Evolutionary conservation across 35 echinoderm and acorn worm genomes (phyloP).

Genomic region (Strongylocentrotus purpuratus): DNA sequence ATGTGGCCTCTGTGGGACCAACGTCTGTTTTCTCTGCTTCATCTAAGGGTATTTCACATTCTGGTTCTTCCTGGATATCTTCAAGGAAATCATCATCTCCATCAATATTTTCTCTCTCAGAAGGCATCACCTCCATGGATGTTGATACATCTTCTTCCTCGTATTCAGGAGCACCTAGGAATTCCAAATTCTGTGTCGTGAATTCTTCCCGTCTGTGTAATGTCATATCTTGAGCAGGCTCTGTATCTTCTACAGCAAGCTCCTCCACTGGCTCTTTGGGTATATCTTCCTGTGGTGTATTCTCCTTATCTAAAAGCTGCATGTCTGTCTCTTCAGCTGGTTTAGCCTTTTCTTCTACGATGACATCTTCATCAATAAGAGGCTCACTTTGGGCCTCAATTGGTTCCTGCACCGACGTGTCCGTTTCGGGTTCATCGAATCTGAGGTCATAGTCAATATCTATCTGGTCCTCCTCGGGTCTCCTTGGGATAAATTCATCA

Average conservation of each 20-base stretch:
- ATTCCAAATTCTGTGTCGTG: slow-evolving; percentile 2
- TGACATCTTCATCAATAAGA: neutral
- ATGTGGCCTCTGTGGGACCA: neutral
- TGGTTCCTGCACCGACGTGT: neutral
- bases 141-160: slow-evolving; percentile 43
- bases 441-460: neutral
- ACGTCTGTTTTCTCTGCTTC: neutral
- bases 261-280: neutral
- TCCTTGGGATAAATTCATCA: neutral
- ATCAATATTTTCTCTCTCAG: slow-evolving; percentile 12
- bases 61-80: slow-evolving; percentile 50
- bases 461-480: neutral
- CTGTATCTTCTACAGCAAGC: neutral
- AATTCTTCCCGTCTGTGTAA: neutral
- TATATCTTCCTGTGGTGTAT: neutral
- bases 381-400: neutral
- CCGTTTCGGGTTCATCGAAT: neutral
- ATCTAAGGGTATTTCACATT: neutral
- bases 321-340: neutral
- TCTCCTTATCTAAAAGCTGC: neutral
- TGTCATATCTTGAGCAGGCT: neutral
- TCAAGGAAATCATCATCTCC: slow-evolving; percentile 39
- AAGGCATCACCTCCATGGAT: slow-evolving; percentile 43
- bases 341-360: neutral
- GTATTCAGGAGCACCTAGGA: neutral